Conservation (phyloP, 37 sponge, comb jelly and placozoan species). For the Beroe forskalii region DNA sequence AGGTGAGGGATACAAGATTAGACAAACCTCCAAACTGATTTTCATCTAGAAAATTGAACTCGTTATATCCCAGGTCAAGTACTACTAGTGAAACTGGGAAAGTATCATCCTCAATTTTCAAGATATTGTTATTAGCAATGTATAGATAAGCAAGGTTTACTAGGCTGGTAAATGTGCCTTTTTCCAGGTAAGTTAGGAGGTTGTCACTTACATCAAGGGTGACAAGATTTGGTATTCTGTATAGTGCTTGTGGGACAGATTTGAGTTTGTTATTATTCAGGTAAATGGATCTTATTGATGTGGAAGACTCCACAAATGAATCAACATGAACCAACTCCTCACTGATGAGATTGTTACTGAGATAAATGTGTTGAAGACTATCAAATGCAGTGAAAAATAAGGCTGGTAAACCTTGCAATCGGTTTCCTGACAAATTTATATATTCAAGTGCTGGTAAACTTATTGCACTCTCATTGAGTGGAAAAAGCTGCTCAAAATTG, state of each 20-base stretch:
- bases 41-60: constrained; percentile 46
- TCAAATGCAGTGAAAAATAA: constrained; percentile 20
- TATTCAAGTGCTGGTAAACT: background rate
- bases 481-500: background rate
- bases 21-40: constrained; percentile 18
- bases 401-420: background rate
- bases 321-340: background rate
- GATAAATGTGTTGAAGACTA: background rate
- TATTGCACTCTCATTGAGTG: constrained; percentile 2
- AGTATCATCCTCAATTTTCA: constrained; percentile 13
- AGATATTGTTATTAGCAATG: constrained; percentile 1
- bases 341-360: background rate
- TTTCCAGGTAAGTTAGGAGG: constrained; percentile 6
- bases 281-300: background rate
- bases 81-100: background rate
- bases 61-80: constrained; percentile 6
- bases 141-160: background rate
- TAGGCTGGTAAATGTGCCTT: background rate
- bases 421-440: constrained; percentile 1
- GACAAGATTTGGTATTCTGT: background rate
- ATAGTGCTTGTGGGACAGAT: background rate
- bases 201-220: background rate
- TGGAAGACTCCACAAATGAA: background rate
- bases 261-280: constrained; percentile 17
- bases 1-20: background rate